Conservation (phyloP, 2,797 vertebrate genomes). For the Halcyon chelicuti region DNA sequence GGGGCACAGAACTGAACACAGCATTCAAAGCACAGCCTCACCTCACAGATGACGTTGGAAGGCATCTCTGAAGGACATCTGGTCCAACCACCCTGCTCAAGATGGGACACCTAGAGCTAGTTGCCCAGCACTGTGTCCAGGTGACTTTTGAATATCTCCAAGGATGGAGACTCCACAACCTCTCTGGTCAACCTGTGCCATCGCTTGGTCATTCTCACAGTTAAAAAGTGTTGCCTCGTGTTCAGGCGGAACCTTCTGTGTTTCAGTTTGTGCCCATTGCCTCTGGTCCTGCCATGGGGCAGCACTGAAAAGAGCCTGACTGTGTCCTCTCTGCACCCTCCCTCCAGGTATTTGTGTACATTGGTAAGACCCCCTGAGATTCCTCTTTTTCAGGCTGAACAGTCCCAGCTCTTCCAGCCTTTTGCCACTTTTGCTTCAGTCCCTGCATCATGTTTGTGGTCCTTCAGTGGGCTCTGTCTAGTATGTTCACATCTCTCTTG, state of each 20-base stretch:
- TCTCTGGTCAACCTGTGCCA: not conserved
- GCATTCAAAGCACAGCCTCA: not conserved
- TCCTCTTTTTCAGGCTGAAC: too few relatives aligned
- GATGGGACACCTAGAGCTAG: not conserved
- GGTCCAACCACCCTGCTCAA: not conserved
- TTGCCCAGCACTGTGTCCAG: not conserved
- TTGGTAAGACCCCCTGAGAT: too few relatives aligned
- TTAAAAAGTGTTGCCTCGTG: not conserved
- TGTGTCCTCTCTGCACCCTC: too few relatives aligned
- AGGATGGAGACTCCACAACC: not conserved
- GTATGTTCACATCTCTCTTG: too few relatives aligned
- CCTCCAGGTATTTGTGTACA: too few relatives aligned
- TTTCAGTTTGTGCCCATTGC: not conserved
- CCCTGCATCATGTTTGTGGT: too few relatives aligned
- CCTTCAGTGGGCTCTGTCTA: too few relatives aligned
- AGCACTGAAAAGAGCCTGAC: too few relatives aligned
- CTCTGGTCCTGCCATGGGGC: not conserved
- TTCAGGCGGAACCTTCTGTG: not conserved
- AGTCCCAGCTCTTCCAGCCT: too few relatives aligned
- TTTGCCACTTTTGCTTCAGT: too few relatives aligned
- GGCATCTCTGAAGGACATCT: not conserved
- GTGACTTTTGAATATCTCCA: not conserved
- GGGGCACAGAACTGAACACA: not conserved
- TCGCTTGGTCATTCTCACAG: not conserved
- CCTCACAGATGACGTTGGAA: not conserved